phyloP scores from a whole-genome alignment of 2,113 vertebrate species.

The Tachysurus vachellii region DNA sequence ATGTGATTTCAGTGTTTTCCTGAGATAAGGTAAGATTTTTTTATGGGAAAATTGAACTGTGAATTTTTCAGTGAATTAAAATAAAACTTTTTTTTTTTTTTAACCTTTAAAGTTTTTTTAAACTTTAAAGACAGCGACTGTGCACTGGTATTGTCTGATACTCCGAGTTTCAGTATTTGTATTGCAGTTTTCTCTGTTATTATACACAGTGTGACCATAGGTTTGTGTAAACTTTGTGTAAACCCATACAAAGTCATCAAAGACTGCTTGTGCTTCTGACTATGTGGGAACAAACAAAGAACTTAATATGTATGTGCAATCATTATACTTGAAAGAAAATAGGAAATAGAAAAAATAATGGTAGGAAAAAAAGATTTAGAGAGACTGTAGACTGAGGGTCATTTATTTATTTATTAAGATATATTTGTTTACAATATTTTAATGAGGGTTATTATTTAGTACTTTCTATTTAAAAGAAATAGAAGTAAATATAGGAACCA shows the following conservation, averaged over 20 bases:
- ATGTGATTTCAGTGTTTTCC: neutral
- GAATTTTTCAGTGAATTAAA: neutral
- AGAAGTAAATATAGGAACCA: neutral
- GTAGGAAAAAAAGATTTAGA: neutral
- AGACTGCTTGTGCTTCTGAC: neutral
- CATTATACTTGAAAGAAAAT: neutral
- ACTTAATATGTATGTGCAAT: neutral
- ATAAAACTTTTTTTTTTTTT: neutral
- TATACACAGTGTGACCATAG: neutral
- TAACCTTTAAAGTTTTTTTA: no score
- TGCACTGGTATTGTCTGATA: neutral
- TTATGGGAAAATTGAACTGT: neutral
- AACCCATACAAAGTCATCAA: neutral
- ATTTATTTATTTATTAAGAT: neutral
- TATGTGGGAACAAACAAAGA: neutral
- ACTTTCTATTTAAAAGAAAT: neutral
- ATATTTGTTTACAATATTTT: neutral
- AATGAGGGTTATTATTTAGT: neutral
- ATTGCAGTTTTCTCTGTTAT: neutral
- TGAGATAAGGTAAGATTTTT: neutral
- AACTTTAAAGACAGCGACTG: neutral
- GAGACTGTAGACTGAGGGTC: neutral
- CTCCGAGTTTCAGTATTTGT: neutral
- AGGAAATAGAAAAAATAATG: neutral
- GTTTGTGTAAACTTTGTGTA: neutral